Percentiles rank a stretch among this genome's conserved stretches.
Evolutionary conservation across 2,797 vertebrate genomes (phyloP).

Genomic region (Passerculus sandwichensis): DNA sequence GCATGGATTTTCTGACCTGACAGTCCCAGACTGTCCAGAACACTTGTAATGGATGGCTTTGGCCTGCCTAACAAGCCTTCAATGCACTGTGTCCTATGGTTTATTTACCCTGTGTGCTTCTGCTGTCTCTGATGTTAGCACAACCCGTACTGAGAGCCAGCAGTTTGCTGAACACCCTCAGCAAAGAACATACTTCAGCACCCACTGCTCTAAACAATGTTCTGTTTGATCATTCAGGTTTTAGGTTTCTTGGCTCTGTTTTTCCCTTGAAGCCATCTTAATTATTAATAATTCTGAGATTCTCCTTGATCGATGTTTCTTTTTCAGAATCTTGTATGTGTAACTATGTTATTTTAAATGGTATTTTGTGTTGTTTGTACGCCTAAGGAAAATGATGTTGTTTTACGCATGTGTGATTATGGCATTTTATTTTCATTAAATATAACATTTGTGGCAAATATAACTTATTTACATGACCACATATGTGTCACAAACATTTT

Average conservation of each 20-base stretch:
- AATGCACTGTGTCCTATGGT: neutral
- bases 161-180: neutral
- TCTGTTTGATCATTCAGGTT: neutral
- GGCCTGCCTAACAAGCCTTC: neutral
- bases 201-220: neutral
- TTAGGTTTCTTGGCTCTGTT: neutral
- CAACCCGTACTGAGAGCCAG: neutral
- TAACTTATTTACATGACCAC: neutral
- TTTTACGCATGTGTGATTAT: neutral
- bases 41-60: neutral
- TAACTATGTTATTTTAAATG: neutral
- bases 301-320: neutral
- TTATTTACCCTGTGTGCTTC: neutral
- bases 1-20: neutral
- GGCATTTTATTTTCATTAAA: neutral
- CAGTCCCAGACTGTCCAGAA: neutral
- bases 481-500: neutral
- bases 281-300: neutral
- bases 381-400: accelerated
- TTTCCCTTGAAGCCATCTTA: neutral
- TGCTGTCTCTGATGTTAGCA: neutral
- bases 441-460: neutral
- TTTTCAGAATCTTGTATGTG: neutral
- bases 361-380: neutral
- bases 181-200: neutral